phyloP scores from a whole-genome alignment of 2,797 vertebrate species.

The Threskiornis aethiopicus region DNA sequence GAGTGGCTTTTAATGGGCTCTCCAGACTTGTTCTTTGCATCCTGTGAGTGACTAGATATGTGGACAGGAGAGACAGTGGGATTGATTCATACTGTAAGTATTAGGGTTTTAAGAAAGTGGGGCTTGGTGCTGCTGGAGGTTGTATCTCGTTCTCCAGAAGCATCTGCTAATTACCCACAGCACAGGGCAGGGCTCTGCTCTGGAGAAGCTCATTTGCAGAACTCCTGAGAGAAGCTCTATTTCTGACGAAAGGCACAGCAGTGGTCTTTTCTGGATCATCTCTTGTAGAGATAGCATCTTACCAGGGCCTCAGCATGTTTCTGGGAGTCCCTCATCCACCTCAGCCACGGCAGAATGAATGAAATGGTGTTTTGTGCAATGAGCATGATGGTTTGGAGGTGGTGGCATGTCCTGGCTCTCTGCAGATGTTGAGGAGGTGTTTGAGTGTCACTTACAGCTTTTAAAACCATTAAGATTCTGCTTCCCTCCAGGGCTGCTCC shows the following conservation, averaged over 20 bases:
- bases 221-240: not conserved
- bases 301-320: accelerated
- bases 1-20: slow-evolving; percentile 76
- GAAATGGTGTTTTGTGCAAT: not conserved
- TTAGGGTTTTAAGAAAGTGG: slow-evolving; percentile 3
- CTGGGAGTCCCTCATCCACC: not conserved
- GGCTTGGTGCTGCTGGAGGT: not conserved
- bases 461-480: not conserved
- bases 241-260: not conserved
- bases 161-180: not conserved
- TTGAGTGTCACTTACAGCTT: not conserved
- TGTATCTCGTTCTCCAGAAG: not conserved
- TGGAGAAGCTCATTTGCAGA: not conserved
- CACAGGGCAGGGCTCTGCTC: not conserved
- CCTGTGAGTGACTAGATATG: slow-evolving; percentile 47
- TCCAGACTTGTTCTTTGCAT: slow-evolving; percentile 58
- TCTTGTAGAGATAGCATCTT: not conserved
- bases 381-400: not conserved
- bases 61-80: slow-evolving; percentile 14
- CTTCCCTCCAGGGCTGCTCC: not conserved
- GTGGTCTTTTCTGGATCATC: not conserved
- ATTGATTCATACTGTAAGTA: slow-evolving; percentile 11
- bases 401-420: not conserved
- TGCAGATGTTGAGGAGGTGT: not conserved
- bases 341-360: not conserved